These are phyloP conservation scores for Calonectris borealis DNA, from an alignment of 2,113 vertebrate genomes.

Conservation along the genomic window DNA sequence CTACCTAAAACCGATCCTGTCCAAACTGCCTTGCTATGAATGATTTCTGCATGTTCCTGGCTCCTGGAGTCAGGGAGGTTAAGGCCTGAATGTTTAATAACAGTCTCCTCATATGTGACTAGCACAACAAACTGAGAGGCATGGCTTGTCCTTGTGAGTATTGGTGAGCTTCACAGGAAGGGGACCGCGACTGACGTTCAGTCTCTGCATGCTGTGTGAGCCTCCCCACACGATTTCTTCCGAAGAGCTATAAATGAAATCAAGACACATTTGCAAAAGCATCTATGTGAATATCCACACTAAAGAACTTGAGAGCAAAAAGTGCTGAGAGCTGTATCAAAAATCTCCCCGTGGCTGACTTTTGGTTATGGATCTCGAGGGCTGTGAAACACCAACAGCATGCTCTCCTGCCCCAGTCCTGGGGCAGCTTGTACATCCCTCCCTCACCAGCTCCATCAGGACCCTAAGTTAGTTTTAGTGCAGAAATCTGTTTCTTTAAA, in stretches of 20 bases:
- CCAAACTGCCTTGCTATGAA: neutral
- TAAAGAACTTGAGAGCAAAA: neutral
- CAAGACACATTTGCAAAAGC: neutral
- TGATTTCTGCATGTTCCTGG: neutral
- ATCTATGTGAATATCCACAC: neutral
- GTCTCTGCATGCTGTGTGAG: neutral
- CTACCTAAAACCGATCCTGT: neutral
- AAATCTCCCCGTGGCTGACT: neutral
- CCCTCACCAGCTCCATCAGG: neutral
- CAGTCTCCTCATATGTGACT: neutral
- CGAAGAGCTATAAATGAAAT: neutral
- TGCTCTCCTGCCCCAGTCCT: neutral
- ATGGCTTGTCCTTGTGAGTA: neutral
- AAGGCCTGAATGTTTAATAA: neutral
- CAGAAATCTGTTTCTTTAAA: neutral
- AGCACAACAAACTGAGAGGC: neutral
- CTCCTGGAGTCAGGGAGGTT: neutral
- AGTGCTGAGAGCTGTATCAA: neutral
- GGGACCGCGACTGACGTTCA: fast-evolving
- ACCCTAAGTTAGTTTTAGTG: neutral
- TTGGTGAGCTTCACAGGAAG: neutral
- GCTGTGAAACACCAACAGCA: neutral
- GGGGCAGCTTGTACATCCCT: neutral
- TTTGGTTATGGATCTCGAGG: neutral
- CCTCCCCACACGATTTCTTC: neutral